Conservation (phyloP, 2,797 vertebrate genomes). For the Rhodeus uyekii region DNA sequence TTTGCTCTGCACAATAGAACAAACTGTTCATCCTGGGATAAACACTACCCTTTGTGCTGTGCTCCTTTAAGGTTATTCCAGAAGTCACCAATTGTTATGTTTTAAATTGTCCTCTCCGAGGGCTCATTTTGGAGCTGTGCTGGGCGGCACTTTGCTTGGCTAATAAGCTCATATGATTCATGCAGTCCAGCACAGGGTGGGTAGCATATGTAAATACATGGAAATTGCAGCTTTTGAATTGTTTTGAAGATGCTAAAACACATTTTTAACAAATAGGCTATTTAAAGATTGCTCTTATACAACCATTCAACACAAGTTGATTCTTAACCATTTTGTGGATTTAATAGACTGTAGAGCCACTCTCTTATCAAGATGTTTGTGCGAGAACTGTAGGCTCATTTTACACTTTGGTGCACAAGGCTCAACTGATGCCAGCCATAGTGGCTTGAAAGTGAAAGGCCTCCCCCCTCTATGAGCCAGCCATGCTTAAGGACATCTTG, state of each 20-base stretch:
- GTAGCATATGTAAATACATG: constrained; percentile 33
- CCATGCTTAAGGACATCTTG: not conserved
- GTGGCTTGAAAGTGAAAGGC: not conserved
- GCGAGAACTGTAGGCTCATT: not conserved
- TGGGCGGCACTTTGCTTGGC: constrained; percentile 25
- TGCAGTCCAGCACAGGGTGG: constrained; percentile 36
- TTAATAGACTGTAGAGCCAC: not conserved
- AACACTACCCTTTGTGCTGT: constrained; percentile 8
- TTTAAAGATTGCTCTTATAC: not conserved
- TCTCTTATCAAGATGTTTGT: constrained; percentile 19
- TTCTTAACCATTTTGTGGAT: not conserved
- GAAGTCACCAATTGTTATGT: constrained; percentile 34
- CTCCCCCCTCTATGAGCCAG: not conserved
- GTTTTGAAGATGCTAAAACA: constrained; percentile 33
- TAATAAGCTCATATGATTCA: constrained; percentile 34
- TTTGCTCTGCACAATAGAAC: constrained; percentile 36
- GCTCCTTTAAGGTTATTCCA: constrained; percentile 22
- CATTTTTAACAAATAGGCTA: not conserved
- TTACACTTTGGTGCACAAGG: not conserved
- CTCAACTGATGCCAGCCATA: not conserved
- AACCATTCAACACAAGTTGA: not conserved
- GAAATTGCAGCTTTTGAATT: constrained; percentile 46
- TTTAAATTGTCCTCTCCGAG: constrained; percentile 19
- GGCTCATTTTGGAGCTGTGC: constrained; percentile 36
- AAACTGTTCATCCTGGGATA: not conserved